Conservation (phyloP, 2,113 vertebrate genomes). For the Peromyscus maniculatus region DNA sequence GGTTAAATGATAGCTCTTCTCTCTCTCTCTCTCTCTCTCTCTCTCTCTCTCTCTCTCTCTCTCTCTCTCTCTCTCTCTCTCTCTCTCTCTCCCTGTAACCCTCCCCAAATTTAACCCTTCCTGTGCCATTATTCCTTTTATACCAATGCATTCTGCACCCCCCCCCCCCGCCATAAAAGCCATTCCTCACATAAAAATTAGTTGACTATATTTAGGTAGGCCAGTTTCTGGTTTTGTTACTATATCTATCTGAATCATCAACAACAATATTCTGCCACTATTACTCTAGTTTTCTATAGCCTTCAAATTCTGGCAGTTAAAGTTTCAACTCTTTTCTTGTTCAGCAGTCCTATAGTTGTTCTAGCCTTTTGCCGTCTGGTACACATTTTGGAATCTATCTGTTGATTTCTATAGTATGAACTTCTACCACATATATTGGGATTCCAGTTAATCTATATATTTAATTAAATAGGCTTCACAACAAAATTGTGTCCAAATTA, state of each 20-base stretch:
- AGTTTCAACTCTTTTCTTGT: not conserved
- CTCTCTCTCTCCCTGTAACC: not conserved
- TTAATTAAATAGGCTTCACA: not conserved
- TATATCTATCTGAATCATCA: not conserved
- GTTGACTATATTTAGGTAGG: too few species aligned
- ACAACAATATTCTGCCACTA: not conserved
- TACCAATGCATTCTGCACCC: not conserved
- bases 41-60: not conserved
- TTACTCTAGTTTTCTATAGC: not conserved
- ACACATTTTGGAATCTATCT: not conserved
- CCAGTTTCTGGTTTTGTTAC: not conserved
- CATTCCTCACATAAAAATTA: not conserved
- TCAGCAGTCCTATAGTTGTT: not conserved
- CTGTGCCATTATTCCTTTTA: not conserved
- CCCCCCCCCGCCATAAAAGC: not conserved
- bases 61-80: not conserved
- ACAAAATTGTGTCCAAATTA: not conserved
- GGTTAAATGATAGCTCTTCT: not conserved
- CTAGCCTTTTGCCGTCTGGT: not conserved
- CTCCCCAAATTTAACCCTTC: not conserved
- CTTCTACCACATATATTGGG: not conserved
- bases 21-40: too few species aligned
- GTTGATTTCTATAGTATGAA: not conserved
- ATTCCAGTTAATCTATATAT: not conserved
- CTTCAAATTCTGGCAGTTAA: not conserved